These are phyloP conservation scores for Rhagophthalmus giganteus DNA, from an alignment of 2,888 invertebrate species.

Conservation along the genomic window DNA sequence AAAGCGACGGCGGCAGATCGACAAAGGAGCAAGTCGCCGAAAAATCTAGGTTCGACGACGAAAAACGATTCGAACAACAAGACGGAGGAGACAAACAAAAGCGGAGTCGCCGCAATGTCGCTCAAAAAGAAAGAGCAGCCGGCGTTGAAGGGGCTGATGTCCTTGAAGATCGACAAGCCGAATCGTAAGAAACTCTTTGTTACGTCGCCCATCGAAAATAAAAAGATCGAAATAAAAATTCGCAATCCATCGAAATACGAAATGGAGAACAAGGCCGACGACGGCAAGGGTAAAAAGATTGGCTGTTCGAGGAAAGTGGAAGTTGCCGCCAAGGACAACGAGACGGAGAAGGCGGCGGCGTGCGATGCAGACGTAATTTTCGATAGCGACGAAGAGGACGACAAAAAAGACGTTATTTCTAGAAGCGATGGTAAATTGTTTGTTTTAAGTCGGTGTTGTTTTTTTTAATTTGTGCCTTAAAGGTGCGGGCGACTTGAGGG, in stretches of 20 bases:
- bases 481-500: constrained; percentile 55
- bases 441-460: neutral
- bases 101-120: too few relatives aligned
- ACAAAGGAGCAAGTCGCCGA: constrained; percentile 20
- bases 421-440: constrained; percentile 39
- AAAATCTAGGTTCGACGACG: too few relatives aligned
- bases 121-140: too few relatives aligned
- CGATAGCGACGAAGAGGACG: constrained; percentile 41
- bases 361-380: constrained; percentile 41
- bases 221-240: constrained; percentile 52
- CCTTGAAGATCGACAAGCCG: constrained; percentile 3
- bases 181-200: constrained; percentile 23
- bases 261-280: constrained; percentile 13
- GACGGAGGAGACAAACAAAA: too few relatives aligned
- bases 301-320: constrained; percentile 37
- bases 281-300: constrained; percentile 19
- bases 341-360: neutral
- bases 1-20: neutral
- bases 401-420: constrained; percentile 33
- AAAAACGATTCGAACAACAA: too few relatives aligned
- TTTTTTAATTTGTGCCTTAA: too few relatives aligned
- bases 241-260: constrained; percentile 51
- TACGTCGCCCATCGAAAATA: constrained; percentile 38
- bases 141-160: too few relatives aligned
- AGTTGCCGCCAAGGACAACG: constrained; percentile 29